phyloP scores from a whole-genome alignment of 2,113 vertebrate species.

The Cebus imitator region DNA sequence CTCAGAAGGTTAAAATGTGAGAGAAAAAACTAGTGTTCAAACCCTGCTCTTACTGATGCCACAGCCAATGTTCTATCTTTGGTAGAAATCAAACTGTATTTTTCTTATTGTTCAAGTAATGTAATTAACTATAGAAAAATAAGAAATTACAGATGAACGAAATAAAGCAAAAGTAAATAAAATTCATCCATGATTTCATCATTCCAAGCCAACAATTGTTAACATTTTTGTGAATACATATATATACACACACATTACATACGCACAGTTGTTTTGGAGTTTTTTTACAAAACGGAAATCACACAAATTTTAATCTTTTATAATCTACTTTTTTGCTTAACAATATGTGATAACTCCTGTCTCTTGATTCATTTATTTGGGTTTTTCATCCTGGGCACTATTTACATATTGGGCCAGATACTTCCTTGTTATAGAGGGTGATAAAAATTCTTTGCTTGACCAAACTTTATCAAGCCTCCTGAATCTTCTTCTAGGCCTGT shows the following conservation, averaged over 20 bases:
- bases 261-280: neutral
- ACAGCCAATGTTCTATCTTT: neutral
- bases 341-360: neutral
- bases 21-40: neutral
- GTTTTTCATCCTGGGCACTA: neutral
- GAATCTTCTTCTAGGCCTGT: neutral
- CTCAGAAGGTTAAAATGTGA: neutral
- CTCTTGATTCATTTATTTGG: neutral
- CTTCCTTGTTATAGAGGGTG: neutral
- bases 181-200: neutral
- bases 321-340: neutral
- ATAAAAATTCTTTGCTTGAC: neutral
- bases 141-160: neutral
- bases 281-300: neutral
- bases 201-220: neutral
- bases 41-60: neutral
- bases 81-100: neutral
- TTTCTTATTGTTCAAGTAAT: conserved; percentile 21
- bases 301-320: neutral
- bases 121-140: neutral
- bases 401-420: neutral
- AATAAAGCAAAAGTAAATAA: neutral
- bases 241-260: neutral
- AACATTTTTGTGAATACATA: neutral
- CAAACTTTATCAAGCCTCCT: neutral